Base-by-base conservation (phyloP, 2,888 invertebrate species). In the Sphaerophoria rueppellii region DNA sequence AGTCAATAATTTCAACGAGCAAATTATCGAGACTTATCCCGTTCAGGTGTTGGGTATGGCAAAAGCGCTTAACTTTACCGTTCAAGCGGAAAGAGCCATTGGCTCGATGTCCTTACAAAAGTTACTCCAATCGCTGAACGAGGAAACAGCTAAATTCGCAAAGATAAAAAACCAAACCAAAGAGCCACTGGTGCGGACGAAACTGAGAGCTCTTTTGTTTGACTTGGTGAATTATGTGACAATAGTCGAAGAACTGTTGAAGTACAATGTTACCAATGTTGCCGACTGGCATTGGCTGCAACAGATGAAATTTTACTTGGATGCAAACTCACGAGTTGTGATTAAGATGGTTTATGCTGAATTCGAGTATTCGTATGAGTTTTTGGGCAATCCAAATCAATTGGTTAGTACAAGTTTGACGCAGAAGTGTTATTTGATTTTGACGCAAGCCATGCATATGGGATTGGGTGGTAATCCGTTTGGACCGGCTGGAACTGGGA, bases 381-480 rank as follows among this genome's bases (percentile, higher is more conserved):
- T 99, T 91, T 96, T 99, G 89, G 99, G 99, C n/a, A 98, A 98
- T 91, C 95, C 96, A 2, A 95, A 96, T 52, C 98, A 98, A 92
- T 94, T 99, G 88, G 99, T 99, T 6, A 96, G 98, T 89, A 99
- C 99, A 0, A 96, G 97, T 43, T 93, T 99, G 72, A 99, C 99
- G 16, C 99, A 99, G 92, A 97, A 98, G 90, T 99, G 99, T 91
- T 99, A 99, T 92, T 93, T 99, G 76, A 98, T 99, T 55, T 93
- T 99, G 79, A 99, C 98, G 7, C 99, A 99, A 95, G 97, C 98
- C 3, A 95, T 99, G 94, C 96, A 96, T 89, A 95, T 99, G 92
- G 99, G 99, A 0, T 93, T 99, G 88, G 99, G 99, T 76, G 99
- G 99, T 7, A 99, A 99, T 93, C 99, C 99, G 0, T 99, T 99